Base-by-base conservation (phyloP, 1,140 invertebrate species). In the Drosophila pseudoobscura region DNA sequence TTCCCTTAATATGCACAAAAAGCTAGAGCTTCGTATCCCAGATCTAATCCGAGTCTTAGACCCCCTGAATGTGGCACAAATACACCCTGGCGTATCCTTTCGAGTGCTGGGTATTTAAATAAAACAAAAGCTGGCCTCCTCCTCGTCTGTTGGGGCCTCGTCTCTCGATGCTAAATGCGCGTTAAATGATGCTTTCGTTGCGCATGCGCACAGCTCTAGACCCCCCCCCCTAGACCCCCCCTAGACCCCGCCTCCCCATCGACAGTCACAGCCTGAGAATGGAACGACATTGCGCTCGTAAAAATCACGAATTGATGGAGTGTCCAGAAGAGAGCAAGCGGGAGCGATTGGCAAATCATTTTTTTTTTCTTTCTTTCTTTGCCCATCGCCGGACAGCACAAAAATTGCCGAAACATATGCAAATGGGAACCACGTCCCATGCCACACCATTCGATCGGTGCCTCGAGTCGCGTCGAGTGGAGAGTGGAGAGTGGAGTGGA, bases 251-350 rank as follows among this genome's bases (percentile, higher is more conserved):
- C 31, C 9, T 2, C 8, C 29, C 29, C 45, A 45, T 53, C 29
- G 50, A 53, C 74, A 64, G 51, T 56, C 31, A 46, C 39, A 15
- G 41, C 17, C 17, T 65, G 57, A 61, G 39, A 26, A 53, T 24
- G 44, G 57, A 50, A 64, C 84, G 78, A 90, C 84, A 89, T 90
- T 87, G 84, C 69, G 89, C 82, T 91, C 89, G 73, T 91, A 91
- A 91, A 91, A 90, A 89, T 91, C 89, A 91, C 85, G 89, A 91
- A 91, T 91, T 90, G 89, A 91, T 91, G 89, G 85, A 91, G 89
- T 91, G 89, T 84, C 87, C 74, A 79, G 84, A 47, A 35, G 35
- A 4, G 35, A 17, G 6, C 35, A 8, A 11, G 39, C 43, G 24
- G 70, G 77, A 11, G 64, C 82, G 89, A 90, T 89, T 85, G 83